A percentile compares a stretch with the other conserved stretches of the same genome.
phyloP scores from a whole-genome alignment of 2,113 vertebrate species.

The Onychorhynchus coronatus region DNA sequence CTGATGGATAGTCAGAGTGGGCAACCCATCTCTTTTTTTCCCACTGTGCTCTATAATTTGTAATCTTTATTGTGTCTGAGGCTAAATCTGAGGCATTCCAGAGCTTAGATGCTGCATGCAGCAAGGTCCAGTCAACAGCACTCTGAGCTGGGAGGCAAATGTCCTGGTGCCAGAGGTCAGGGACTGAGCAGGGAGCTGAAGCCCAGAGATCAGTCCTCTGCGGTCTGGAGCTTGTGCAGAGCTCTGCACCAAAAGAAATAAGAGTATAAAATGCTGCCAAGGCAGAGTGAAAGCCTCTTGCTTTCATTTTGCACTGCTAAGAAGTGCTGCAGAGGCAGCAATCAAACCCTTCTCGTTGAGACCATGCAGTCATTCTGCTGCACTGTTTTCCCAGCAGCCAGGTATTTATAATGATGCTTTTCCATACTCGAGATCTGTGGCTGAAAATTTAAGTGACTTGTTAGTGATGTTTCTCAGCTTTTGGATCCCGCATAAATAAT shows the following conservation, averaged over 20 bases:
- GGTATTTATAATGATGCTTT: constrained; percentile 6
- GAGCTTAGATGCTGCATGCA: neutral
- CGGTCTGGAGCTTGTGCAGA: neutral
- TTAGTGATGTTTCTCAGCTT: constrained; percentile 10
- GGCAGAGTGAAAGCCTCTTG: neutral
- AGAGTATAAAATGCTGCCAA: neutral
- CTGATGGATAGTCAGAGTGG: neutral
- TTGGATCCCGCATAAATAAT: constrained; percentile 46
- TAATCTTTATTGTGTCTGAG: constrained; percentile 25
- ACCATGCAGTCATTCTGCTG: neutral
- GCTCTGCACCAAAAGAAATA: neutral
- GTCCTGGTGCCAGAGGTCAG: neutral
- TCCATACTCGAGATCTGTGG: neutral
- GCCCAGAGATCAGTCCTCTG: neutral
- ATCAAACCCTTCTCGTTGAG: neutral
- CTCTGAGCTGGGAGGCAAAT: neutral
- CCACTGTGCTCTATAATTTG: constrained; percentile 22
- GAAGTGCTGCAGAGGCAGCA: neutral
- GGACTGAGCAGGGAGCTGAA: neutral
- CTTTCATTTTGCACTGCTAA: neutral
- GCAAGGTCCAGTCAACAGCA: neutral
- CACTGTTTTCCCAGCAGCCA: neutral
- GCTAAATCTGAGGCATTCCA: constrained; percentile 7
- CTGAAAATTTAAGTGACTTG: constrained; percentile 29
- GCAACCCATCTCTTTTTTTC: constrained; percentile 2